Conservation (phyloP, 2,113 vertebrate genomes). For the Larimichthys crocea region DNA sequence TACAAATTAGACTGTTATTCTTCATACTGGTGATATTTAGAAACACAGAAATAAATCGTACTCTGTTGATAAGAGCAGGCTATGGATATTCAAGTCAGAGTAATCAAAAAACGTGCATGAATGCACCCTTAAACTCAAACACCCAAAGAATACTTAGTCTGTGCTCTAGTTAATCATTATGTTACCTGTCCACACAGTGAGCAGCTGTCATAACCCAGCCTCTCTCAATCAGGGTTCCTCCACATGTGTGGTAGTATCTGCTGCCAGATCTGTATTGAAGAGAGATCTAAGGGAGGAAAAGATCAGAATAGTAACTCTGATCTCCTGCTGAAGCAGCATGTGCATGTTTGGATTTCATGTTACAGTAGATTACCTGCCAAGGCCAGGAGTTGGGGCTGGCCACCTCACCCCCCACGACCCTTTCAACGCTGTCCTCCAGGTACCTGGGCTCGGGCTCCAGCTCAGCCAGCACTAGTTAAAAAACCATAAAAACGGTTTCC, state of each 20-base stretch:
- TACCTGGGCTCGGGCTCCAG: slow-evolving; percentile 78
- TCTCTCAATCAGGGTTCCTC: slow-evolving; percentile 86
- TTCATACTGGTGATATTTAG: slow-evolving; percentile 38
- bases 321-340: not conserved
- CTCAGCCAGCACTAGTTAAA: slow-evolving; percentile 74
- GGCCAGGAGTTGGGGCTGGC: slow-evolving; percentile 84
- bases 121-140: not conserved
- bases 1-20: slow-evolving; percentile 33
- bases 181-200: slow-evolving; percentile 86
- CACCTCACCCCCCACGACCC: slow-evolving; percentile 87
- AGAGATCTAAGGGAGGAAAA: slow-evolving; percentile 63
- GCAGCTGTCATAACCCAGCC: slow-evolving; percentile 93
- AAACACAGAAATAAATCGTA: slow-evolving; percentile 35
- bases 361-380: slow-evolving; percentile 84
- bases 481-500: slow-evolving; percentile 14
- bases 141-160: not conserved
- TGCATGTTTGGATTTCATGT: not conserved
- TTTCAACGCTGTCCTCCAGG: slow-evolving; percentile 41
- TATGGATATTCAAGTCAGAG: slow-evolving; percentile 1
- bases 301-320: not conserved
- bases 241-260: slow-evolving; percentile 88
- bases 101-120: not conserved
- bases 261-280: slow-evolving; percentile 84
- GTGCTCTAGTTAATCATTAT: slow-evolving; percentile 20
- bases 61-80: not conserved